phyloP scores from a whole-genome alignment of 1,140 invertebrate species.

The Habropoda laboriosa region DNA sequence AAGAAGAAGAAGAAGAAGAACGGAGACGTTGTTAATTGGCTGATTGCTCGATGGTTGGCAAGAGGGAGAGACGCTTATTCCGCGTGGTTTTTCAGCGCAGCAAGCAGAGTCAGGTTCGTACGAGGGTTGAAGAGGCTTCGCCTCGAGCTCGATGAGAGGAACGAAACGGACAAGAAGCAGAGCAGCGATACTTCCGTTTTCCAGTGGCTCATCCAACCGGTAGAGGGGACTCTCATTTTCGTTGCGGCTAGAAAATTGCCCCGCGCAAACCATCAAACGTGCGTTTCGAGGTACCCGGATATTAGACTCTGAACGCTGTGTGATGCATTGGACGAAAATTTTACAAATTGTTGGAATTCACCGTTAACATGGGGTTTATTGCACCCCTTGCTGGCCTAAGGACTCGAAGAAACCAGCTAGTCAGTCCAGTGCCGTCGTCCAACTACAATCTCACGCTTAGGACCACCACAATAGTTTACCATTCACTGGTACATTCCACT shows the following conservation, averaged over 20 bases:
- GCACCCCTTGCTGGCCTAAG: no score
- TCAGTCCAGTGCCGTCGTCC: no score
- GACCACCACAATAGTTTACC: no score
- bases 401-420: no score
- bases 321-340: no score
- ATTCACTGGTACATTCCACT: no score
- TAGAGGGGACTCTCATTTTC: background rate
- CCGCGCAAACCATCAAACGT: background rate
- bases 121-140: slow-evolving; percentile 29
- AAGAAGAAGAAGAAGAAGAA: slow-evolving; percentile 16
- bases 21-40: slow-evolving; percentile 68
- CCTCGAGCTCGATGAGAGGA: background rate
- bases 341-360: no score
- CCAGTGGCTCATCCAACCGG: background rate
- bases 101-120: slow-evolving; percentile 60
- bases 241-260: slow-evolving; percentile 4
- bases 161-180: background rate
- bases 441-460: no score
- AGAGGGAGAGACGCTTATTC: slow-evolving; percentile 9
- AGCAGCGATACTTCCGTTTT: background rate
- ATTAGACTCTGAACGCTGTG: slow-evolving; percentile 20
- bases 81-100: slow-evolving; percentile 58
- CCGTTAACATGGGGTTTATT: no score
- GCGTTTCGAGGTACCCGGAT: background rate
- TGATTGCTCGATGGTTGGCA: slow-evolving; percentile 64